Conservation (phyloP, 2,888 invertebrate species). For the Zygogramma bicolorata region DNA sequence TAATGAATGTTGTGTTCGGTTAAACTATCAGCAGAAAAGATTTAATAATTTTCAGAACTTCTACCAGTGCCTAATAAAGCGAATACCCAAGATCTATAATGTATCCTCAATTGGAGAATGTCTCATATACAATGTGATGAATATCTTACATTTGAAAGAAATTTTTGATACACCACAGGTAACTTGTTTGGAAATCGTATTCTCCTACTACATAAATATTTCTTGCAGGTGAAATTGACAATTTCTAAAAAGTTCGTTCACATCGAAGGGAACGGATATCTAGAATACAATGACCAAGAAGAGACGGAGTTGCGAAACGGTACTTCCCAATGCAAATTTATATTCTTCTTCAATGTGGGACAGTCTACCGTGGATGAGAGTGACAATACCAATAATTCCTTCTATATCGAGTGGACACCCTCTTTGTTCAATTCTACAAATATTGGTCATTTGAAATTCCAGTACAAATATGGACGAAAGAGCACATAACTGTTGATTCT, state of each 20-base stretch:
- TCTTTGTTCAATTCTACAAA: conserved; percentile 77
- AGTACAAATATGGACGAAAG: conserved; percentile 79
- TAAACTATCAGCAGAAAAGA: too few relatives aligned
- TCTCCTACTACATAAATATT: neutral
- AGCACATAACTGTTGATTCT: conserved; percentile 47
- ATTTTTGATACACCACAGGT: conserved; percentile 79
- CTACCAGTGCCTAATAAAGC: conserved; percentile 79
- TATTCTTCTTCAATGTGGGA: conserved; percentile 67
- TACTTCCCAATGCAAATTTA: conserved; percentile 56
- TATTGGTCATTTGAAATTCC: conserved; percentile 79
- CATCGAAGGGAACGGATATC: conserved; percentile 72
- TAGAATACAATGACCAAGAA: conserved; percentile 52
- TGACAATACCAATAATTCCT: conserved; percentile 71
- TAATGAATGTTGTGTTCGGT: too few relatives aligned
- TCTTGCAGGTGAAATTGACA: conserved; percentile 71
- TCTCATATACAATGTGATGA: conserved; percentile 79
- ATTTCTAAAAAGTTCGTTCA: conserved; percentile 75
- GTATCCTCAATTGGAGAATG: conserved; percentile 74
- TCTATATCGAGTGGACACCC: conserved; percentile 83
- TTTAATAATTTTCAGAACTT: conserved; percentile 69
- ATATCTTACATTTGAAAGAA: conserved; percentile 77
- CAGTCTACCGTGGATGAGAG: conserved; percentile 63
- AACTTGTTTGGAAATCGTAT: conserved; percentile 29
- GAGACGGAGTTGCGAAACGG: conserved; percentile 56
- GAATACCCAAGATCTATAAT: conserved; percentile 75